These are phyloP conservation scores for Cephus sareptanus DNA, from an alignment of 2,888 invertebrate species.

Conservation along the genomic window DNA sequence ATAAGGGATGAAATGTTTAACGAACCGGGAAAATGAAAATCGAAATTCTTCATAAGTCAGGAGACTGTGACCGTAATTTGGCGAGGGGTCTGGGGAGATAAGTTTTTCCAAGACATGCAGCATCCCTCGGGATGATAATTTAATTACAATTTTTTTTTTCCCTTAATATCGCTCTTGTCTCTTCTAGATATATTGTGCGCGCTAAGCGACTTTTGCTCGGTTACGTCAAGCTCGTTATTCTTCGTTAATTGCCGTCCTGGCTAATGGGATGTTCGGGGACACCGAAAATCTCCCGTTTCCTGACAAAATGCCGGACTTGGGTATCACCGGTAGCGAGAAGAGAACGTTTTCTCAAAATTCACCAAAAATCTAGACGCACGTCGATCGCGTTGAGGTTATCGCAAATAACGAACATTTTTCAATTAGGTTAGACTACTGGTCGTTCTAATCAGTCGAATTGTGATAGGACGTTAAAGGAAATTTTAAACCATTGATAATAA, in stretches of 20 bases:
- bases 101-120: background rate
- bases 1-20: no score
- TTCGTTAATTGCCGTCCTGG: constrained; percentile 3
- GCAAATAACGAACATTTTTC: no score
- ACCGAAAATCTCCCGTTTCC: background rate
- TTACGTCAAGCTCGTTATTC: background rate
- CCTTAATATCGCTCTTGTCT: background rate
- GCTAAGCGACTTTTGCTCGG: background rate
- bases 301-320: background rate
- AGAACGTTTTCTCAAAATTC: no score
- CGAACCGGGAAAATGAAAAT: no score
- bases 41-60: background rate
- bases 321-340: no score
- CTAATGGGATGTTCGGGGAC: background rate
- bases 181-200: background rate
- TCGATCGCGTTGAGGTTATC: no score
- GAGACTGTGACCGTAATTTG: background rate
- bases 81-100: background rate
- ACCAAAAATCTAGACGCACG: no score
- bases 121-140: background rate
- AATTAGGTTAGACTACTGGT: no score
- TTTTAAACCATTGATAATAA: no score
- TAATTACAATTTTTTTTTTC: background rate
- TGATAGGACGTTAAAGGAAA: no score
- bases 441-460: no score